Evolutionary conservation across 2,797 vertebrate genomes (phyloP).

Genomic region (Gadopsis marmoratus): DNA sequence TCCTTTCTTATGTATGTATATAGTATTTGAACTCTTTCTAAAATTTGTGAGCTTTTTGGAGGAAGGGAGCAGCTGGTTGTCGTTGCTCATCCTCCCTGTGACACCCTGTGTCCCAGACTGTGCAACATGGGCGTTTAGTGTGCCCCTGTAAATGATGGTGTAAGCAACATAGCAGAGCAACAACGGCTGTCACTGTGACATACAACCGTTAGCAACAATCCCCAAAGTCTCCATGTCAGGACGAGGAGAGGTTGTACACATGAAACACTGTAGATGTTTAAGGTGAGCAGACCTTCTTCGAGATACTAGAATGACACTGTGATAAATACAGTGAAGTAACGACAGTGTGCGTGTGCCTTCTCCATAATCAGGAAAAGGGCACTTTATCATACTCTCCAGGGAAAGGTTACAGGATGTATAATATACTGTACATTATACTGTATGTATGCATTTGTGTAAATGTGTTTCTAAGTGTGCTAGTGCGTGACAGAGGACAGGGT

Average conservation of each 20-base stretch:
- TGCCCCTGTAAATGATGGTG: conserved; percentile 66
- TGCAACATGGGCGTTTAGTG: conserved; percentile 54
- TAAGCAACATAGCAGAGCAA: conserved; percentile 58
- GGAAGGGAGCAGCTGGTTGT: conserved; percentile 62
- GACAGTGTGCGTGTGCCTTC: conserved; percentile 28
- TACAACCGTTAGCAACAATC: conserved; percentile 48
- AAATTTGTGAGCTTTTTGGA: conserved; percentile 23
- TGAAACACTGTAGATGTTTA: conserved; percentile 48
- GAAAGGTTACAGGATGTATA: conserved; percentile 43
- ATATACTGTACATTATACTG: neutral
- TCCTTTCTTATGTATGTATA: neutral
- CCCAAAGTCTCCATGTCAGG: conserved; percentile 35
- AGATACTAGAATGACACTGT: conserved; percentile 30
- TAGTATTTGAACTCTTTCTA: conserved; percentile 18
- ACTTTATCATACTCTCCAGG: conserved; percentile 34
- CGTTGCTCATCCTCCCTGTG: conserved; percentile 60
- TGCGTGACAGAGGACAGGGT: conserved; percentile 21
- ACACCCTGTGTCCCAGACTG: conserved; percentile 67
- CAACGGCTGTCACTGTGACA: conserved; percentile 60
- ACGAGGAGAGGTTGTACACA: conserved; percentile 24
- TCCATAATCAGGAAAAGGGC: conserved; percentile 15
- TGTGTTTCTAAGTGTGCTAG: conserved; percentile 20
- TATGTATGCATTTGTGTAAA: conserved; percentile 28
- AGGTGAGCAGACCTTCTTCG: conserved; percentile 34
- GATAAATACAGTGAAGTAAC: conserved; percentile 49